These are phyloP conservation scores for Tapirus terrestris DNA, from an alignment of 2,113 vertebrate species.

Conservation along the genomic window DNA sequence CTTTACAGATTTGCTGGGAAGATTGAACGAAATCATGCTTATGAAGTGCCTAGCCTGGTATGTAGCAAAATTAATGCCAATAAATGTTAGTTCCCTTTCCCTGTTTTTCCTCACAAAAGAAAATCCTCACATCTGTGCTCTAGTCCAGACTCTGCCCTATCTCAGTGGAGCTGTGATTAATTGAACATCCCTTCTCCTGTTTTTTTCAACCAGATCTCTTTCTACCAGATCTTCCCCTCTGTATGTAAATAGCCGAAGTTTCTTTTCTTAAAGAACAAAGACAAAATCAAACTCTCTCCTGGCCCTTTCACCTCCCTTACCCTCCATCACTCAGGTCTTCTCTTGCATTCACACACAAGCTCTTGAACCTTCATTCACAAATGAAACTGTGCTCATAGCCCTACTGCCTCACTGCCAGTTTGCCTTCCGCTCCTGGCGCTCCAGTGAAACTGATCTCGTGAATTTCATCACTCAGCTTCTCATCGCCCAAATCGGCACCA, in stretches of 20 bases:
- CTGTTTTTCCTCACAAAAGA: neutral
- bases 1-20: neutral
- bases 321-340: neutral
- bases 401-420: too few relatives aligned
- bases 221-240: neutral
- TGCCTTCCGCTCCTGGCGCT: too few relatives aligned
- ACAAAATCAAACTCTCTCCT: neutral
- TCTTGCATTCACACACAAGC: neutral
- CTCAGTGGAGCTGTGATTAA: neutral
- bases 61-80: neutral
- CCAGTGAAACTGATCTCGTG: neutral
- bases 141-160: too few relatives aligned
- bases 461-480: neutral
- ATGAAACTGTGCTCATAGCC: neutral
- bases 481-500: rapidly evolving
- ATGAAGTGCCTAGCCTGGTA: neutral
- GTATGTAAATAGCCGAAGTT: neutral
- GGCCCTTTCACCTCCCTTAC: neutral
- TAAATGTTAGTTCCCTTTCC: neutral
- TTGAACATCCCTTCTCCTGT: neutral
- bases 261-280: neutral
- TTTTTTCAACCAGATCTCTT: neutral
- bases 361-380: neutral
- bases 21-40: neutral
- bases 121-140: neutral